Evolutionary conservation across 2,888 invertebrate species (phyloP).

Genomic region (Crepidodera aurea): DNA sequence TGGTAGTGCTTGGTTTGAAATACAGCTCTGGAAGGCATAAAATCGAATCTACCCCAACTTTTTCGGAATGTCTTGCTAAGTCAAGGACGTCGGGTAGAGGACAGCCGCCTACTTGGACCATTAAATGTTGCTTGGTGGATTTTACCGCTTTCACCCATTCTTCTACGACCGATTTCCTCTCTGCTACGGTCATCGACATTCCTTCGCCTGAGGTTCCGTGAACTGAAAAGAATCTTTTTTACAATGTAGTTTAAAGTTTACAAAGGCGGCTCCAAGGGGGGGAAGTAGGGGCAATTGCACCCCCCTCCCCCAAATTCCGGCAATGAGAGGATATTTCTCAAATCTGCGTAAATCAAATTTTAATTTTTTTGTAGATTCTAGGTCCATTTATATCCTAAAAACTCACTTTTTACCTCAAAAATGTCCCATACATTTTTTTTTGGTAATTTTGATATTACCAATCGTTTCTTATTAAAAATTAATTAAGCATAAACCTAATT

Average conservation of each 20-base stretch:
- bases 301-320: too few relatives aligned
- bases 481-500: neutral
- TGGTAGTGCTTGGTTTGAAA: slow-evolving; percentile 71
- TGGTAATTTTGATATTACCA: too few relatives aligned
- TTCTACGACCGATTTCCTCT: slow-evolving; percentile 73
- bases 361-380: too few relatives aligned
- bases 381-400: too few relatives aligned
- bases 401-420: too few relatives aligned
- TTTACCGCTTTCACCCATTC: slow-evolving; percentile 70
- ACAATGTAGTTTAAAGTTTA: neutral
- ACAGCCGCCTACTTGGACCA: slow-evolving; percentile 79
- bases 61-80: slow-evolving; percentile 74
- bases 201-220: slow-evolving; percentile 86
- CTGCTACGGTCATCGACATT: slow-evolving; percentile 69
- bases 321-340: too few relatives aligned
- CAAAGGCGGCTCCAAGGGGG: too few relatives aligned
- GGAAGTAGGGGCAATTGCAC: too few relatives aligned
- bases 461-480: neutral
- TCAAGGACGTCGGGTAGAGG: slow-evolving; percentile 73
- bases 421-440: too few relatives aligned
- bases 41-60: slow-evolving; percentile 71
- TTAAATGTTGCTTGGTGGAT: slow-evolving; percentile 66
- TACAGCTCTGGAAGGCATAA: slow-evolving; percentile 81
- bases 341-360: too few relatives aligned
- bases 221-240: slow-evolving; percentile 66